A percentile compares a stretch with the other conserved stretches of the same genome.
Conservation (phyloP, 2,113 vertebrate genomes). For the Galbula dea region DNA sequence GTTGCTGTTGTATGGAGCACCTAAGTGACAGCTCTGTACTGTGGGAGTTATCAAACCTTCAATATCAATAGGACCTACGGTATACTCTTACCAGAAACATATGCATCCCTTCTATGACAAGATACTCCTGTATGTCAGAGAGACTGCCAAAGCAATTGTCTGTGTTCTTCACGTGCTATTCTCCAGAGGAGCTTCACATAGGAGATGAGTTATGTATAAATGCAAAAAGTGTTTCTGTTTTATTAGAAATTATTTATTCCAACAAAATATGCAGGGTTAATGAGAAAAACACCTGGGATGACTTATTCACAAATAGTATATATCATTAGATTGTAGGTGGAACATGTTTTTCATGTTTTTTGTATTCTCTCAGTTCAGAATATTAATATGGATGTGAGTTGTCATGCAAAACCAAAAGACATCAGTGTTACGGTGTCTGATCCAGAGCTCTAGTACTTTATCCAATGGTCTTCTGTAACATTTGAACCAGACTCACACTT, state of each 20-base stretch:
- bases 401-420: not conserved
- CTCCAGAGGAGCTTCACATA: not conserved
- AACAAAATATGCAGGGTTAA: not conserved
- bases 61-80: not conserved
- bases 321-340: not conserved
- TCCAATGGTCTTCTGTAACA: not conserved
- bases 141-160: not conserved
- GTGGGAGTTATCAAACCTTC: conserved; percentile 22
- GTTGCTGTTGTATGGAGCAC: not conserved
- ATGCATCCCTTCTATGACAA: not conserved
- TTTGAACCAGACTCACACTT: not conserved
- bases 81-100: not conserved
- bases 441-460: not conserved
- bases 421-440: not conserved
- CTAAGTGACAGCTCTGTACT: conserved; percentile 20
- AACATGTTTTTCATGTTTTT: not conserved
- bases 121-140: not conserved
- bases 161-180: not conserved
- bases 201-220: not conserved
- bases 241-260: not conserved
- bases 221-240: not conserved
- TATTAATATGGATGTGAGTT: not conserved
- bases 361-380: not conserved
- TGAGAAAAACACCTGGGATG: not conserved
- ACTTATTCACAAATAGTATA: not conserved